Evolutionary conservation across 2,113 vertebrate genomes (phyloP), one percentile per base, ranked within the genome.

Genomic region (Onychorhynchus coronatus): DNA sequence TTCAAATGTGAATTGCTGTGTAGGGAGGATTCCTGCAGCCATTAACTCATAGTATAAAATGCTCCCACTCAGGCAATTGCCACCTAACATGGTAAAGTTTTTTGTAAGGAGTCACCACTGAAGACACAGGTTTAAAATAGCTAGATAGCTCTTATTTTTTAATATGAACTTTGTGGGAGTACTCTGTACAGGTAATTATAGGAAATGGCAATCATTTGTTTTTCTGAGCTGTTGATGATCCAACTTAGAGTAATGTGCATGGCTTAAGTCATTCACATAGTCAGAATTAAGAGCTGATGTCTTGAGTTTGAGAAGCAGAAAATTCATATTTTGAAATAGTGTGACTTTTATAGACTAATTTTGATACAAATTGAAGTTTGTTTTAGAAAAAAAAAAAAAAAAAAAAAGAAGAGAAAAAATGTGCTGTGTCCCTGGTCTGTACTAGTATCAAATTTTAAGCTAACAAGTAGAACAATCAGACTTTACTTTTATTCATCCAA

Each of bases 301-400:
- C 33, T 20, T 0, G 0, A n/a, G 16, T 12, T 46, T 12, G 16
- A 61, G 24, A 68, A 30, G 28, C 2, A 67, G 41, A 55, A 11
- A 82, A 14, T n/a, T n/a, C 15, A 21, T n/a, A 9, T n/a, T 53
- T 68, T 89, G 28, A 17, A 46, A 68, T 53, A 47, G 8, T 8
- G 59, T 67, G 44, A 28, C 31, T 88, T 21, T 73, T 52, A 50
- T 8, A 44, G 61, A 66, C 49, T 33, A 28, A 66, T 88, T 81
- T 33, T 88, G 9, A 73, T 31, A 35, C 3, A 58, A 59, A 67
- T 7, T 25, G 20, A 10, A 53, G n/a, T 17, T 24, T 0, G 24
- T 41, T 49, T 24, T 27, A 17, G 7, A 7, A 56, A 58, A 33
- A 12, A 58, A n/a, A 8, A n/a, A 58, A 53, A 53, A 31, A 20